Percentiles rank a stretch among this genome's conserved stretches.
These are phyloP conservation scores for Ectropis grisescens DNA, from an alignment of 1,140 invertebrate genomes.

Conservation along the genomic window DNA sequence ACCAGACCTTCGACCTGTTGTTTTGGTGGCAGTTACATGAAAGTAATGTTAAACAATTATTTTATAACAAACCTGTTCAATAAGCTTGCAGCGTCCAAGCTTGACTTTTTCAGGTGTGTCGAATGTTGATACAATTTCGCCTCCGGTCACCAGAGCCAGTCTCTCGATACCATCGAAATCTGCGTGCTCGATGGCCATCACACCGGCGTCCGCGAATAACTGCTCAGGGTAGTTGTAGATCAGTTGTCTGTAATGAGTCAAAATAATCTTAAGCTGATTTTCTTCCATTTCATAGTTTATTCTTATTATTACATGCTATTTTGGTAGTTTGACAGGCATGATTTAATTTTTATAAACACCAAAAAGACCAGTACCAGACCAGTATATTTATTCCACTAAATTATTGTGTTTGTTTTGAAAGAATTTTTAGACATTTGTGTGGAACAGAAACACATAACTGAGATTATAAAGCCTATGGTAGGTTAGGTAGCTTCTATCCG, in stretches of 20 bases:
- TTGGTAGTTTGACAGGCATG: too few species aligned
- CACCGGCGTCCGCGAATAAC: conserved; percentile 96
- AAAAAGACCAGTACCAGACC: too few species aligned
- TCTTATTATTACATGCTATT: background rate
- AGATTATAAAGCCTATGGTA: too few species aligned
- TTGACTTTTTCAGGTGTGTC: conserved; percentile 93
- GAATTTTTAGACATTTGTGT: too few species aligned
- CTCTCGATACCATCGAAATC: conserved; percentile 99
- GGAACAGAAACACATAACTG: too few species aligned
- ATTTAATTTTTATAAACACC: too few species aligned
- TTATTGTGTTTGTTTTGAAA: too few species aligned
- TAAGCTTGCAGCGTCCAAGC: conserved; percentile 93
- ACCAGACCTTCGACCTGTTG: too few species aligned
- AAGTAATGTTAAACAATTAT: too few species aligned
- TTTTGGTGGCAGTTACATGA: too few species aligned
- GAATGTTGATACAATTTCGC: conserved; percentile 99
- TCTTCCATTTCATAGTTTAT: background rate
- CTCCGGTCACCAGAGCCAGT: conserved; percentile 96
- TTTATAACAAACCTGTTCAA: conserved; percentile 85
- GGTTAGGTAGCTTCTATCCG: too few species aligned
- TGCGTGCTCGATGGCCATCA: conserved; percentile 99
- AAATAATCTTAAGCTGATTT: conserved; percentile 2
- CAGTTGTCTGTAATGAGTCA: conserved; percentile 84
- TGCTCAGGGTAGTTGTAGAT: conserved; percentile 99
- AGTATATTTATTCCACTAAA: too few species aligned